phyloP scores from a whole-genome alignment of 2,888 invertebrate genomes.

The Mythimna impura region DNA sequence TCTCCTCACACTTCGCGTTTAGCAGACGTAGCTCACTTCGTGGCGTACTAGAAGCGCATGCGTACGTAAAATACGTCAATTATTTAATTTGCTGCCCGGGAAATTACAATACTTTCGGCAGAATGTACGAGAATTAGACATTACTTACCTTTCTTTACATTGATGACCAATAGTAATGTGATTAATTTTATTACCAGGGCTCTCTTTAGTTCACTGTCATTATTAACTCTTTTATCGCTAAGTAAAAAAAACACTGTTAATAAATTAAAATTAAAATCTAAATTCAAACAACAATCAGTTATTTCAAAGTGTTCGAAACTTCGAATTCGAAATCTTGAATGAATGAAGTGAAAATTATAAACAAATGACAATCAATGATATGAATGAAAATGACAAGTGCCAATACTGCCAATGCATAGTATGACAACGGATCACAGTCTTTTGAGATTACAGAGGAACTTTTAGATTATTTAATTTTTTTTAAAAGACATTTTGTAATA shows the following conservation, averaged over 20 bases:
- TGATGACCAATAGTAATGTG: neutral
- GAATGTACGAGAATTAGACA: neutral
- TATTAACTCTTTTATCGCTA: neutral
- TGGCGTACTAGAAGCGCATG: conserved; percentile 77
- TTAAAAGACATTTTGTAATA: neutral
- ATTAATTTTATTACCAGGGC: neutral
- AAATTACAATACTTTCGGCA: conserved; percentile 61
- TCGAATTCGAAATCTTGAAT: neutral
- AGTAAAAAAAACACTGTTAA: neutral
- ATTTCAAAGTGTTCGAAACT: neutral
- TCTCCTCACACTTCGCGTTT: conserved; percentile 46
- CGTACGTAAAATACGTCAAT: conserved; percentile 78
- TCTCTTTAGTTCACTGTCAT: neutral
- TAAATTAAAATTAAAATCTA: too few species aligned
- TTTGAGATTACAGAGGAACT: neutral
- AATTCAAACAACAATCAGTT: neutral
- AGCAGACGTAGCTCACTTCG: conserved; percentile 78
- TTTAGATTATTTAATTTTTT: neutral
- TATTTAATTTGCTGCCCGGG: conserved; percentile 79
- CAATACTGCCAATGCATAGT: neutral
- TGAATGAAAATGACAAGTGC: neutral
- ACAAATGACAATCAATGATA: neutral
- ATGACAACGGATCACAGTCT: neutral
- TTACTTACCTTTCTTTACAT: neutral
- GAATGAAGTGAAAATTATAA: neutral